Evolutionary conservation across 2,113 vertebrate genomes (phyloP), one percentile per base, ranked within the genome.

Genomic region (Hiodon alosoides): DNA sequence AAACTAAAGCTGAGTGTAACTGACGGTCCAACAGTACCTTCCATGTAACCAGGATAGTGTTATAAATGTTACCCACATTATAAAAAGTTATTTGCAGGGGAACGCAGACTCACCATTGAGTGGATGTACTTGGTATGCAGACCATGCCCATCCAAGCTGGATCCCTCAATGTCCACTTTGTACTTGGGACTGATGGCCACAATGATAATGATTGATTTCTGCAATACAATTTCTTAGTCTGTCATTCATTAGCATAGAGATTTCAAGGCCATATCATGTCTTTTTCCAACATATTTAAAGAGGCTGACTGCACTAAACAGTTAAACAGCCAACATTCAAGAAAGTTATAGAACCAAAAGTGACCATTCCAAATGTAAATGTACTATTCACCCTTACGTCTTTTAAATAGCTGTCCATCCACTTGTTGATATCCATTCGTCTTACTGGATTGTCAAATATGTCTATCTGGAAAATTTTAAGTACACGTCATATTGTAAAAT

Each of bases 141-240:
- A 77, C 91, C 91, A 0, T 94, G 94, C 71, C 83, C 91, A 78
- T 96, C 91, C 72, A 86, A 83, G 70, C 87, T 88, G 50, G 89
- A 87, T 66, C 92, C 93, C 86, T 96, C 95, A 79, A 94, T 92
- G 87, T 95, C 94, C 70, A 88, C 86, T 88, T 94, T 95, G 87
- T 97, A 97, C 86, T 93, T 94, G 83, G 94, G 94, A 87, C 95
- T 95, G 90, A 98, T 93, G 82, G 92, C 95, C 80, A 97, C 89
- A 81, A 98, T 94, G 83, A 95, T 94, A 88, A 94, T 90, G 81
- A 92, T 90, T 2, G 91, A 94, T 79, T 91, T 92, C 94, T 98
- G 89, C 86, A 79, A 81, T 67, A 52, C 1, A 57, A 57, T 70
- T 59, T 58, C 51, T 57, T 5, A 55, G 16, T 7, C n/a, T 53